Evolutionary conservation across 2,797 vertebrate species (phyloP).

Genomic region (Tympanoctomys barrerae): DNA sequence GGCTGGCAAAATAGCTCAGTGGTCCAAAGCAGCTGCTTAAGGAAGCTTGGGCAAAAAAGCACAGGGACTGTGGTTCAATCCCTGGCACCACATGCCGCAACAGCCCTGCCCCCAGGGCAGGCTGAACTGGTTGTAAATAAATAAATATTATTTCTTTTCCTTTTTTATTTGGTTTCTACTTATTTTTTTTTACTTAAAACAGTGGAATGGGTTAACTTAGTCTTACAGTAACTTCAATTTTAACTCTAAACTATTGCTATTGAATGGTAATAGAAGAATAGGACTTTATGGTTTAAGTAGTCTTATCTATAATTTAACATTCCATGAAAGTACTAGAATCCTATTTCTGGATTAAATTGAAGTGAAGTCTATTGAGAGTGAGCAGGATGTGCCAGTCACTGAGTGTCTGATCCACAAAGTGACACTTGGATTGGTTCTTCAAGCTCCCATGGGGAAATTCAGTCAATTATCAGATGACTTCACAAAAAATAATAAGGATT

Average conservation of each 20-base stretch:
- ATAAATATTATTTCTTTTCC: slow-evolving; percentile 22
- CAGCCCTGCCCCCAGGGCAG: no score
- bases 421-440: slow-evolving; percentile 61
- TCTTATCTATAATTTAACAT: slow-evolving; percentile 67
- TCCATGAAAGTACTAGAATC: slow-evolving; percentile 60
- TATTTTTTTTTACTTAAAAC: neutral
- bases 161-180: slow-evolving; percentile 1
- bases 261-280: slow-evolving; percentile 48
- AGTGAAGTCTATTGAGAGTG: slow-evolving; percentile 60
- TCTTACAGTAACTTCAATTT: slow-evolving; percentile 9
- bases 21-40: no score
- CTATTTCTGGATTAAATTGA: slow-evolving; percentile 71
- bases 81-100: no score
- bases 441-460: slow-evolving; percentile 63
- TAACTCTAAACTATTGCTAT: slow-evolving; percentile 50
- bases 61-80: no score
- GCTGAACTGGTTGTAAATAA: no score
- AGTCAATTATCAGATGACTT: slow-evolving; percentile 71
- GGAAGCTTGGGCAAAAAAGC: no score
- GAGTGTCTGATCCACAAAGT: slow-evolving; percentile 23
- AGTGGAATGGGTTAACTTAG: slow-evolving; percentile 13
- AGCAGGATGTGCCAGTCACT: slow-evolving; percentile 35
- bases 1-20: no score
- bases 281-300: slow-evolving; percentile 46
- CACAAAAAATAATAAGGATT: slow-evolving; percentile 67